A percentile compares a stretch with the other conserved stretches of the same genome.
Conservation (phyloP, 2,113 vertebrate genomes). For the Scomber colias region DNA sequence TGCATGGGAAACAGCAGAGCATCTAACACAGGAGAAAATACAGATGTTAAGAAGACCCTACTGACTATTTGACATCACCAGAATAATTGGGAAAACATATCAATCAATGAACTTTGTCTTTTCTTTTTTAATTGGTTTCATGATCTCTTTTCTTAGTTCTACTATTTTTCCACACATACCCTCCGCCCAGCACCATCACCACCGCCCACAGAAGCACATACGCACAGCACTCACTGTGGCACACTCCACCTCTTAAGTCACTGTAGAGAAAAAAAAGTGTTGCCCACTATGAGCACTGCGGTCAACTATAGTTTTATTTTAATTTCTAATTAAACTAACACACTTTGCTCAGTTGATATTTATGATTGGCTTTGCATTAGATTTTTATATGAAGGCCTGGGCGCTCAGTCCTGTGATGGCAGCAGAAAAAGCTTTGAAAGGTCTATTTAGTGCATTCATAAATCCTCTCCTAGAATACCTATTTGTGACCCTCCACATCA, state of each 20-base stretch:
- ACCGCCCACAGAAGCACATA: constrained; percentile 61
- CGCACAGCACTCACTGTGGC: constrained; percentile 60
- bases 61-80: constrained; percentile 69
- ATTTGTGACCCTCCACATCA: constrained; percentile 35
- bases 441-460: constrained; percentile 45
- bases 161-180: constrained; percentile 37
- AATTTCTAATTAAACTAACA: constrained; percentile 40
- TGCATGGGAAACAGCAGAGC: constrained; percentile 87
- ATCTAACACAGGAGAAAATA: constrained; percentile 75
- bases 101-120: constrained; percentile 70
- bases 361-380: constrained; percentile 60
- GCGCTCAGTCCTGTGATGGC: constrained; percentile 33
- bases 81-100: constrained; percentile 81
- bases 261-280: constrained; percentile 55
- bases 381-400: constrained; percentile 22
- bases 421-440: constrained; percentile 58
- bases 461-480: constrained; percentile 5
- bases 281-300: constrained; percentile 59
- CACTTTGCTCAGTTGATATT: constrained; percentile 41
- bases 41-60: constrained; percentile 76
- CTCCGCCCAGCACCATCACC: constrained; percentile 44
- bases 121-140: constrained; percentile 60
- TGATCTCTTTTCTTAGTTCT: constrained; percentile 57
- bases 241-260: constrained; percentile 54
- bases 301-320: constrained; percentile 52